Evolutionary conservation across 2,113 vertebrate species (phyloP), one percentile per base, ranked within the genome.

Genomic region (Sylvietta virens): DNA sequence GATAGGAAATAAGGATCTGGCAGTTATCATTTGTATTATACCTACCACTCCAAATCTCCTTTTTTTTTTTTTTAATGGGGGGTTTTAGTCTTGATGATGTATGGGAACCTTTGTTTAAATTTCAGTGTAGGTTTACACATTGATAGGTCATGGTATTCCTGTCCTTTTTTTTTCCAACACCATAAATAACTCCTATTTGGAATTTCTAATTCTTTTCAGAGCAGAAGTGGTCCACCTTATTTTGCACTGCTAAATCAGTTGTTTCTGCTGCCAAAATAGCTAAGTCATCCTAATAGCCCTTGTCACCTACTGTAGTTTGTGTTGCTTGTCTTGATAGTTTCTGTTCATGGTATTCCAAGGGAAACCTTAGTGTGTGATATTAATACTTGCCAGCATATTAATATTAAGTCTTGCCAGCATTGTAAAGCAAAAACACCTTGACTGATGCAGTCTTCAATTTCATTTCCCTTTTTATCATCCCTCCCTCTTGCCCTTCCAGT

Each of bases 401-500:
- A 35, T 24, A 35, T 60, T 18, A 60, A 60, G 44, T 65, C 17
- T 44, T 83, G 31, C 64, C 35, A 39, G 15, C 33, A 17, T 31
- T 86, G 35, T n/a, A 67, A 82, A 72, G 42, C 31, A 71, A 80
- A 91, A 93, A 28, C 40, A 21, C 42, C n/a, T 61, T 2, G 1
- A 39, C 66, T 35, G 9, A 44, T 58, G 16, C 28, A 47, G 35
- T 40, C 42, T 79, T 81, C 27, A 86, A 13, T 91, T 86, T 62
- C 0, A 26, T 67, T 83, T 91, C 13, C n/a, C 22, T 62, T 78
- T 81, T 47, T 58, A 14, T 51, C 5, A 19, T 61, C 31, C 3
- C 1, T 19, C 4, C 7, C 7, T 19, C 40, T 11, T 45, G 9
- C 30, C 20, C 11, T 31, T 19, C 39, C 2, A 1, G 6, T 72